Percentiles rank a stretch among this genome's conserved stretches.
phyloP scores from a whole-genome alignment of 2,797 vertebrate species.

The Hemitrygon akajei region DNA sequence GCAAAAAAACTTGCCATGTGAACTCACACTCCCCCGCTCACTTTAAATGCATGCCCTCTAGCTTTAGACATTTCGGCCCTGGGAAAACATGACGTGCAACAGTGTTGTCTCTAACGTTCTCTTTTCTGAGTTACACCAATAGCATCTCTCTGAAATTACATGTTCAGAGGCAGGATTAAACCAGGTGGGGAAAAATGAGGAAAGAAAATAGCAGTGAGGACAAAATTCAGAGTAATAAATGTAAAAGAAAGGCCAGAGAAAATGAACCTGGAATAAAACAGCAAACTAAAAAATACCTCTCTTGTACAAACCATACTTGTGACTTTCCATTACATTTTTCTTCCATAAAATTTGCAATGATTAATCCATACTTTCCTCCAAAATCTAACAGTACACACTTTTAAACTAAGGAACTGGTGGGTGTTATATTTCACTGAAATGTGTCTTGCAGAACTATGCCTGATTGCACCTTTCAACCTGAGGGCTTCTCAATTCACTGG shows the following conservation, averaged over 20 bases:
- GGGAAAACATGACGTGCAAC: too few relatives aligned
- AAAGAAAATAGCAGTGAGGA: neutral
- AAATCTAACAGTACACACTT: neutral
- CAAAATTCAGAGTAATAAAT: neutral
- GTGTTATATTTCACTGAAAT: too few relatives aligned
- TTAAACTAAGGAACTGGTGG: too few relatives aligned
- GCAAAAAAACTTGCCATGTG: too few relatives aligned
- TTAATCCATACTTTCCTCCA: neutral
- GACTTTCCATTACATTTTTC: neutral
- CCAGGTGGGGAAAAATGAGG: neutral
- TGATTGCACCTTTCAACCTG: too few relatives aligned
- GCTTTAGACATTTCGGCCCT: too few relatives aligned
- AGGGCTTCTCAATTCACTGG: too few relatives aligned
- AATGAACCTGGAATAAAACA: neutral
- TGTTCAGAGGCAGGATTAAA: neutral
- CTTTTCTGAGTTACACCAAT: neutral
- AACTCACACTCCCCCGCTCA: too few relatives aligned
- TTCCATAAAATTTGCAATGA: neutral
- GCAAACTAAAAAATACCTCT: neutral
- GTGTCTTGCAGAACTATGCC: too few relatives aligned
- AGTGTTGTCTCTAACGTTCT: neutral
- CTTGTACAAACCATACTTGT: neutral
- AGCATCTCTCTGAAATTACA: neutral
- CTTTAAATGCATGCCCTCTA: too few relatives aligned
- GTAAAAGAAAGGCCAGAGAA: neutral